Conservation (phyloP, 1,140 invertebrate species). For the Aphaenogaster floridana region DNA sequence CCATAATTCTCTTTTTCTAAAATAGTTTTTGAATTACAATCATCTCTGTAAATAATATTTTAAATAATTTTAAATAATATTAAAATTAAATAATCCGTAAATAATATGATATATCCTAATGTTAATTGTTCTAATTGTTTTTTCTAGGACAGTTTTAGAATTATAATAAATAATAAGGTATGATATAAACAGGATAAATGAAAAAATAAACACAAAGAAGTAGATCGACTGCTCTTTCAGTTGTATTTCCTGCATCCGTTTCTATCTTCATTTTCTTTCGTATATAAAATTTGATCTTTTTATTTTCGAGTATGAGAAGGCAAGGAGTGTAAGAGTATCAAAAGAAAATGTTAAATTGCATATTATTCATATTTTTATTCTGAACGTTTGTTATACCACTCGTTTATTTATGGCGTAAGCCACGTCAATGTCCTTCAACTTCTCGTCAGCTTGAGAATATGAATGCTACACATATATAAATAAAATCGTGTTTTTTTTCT, state of each 20-base stretch:
- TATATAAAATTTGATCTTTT: not conserved
- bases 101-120: too few relatives aligned
- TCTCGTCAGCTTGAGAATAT: not conserved
- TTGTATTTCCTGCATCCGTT: not conserved
- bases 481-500: not conserved
- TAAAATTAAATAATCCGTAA: too few relatives aligned
- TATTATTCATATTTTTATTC: not conserved
- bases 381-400: not conserved
- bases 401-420: not conserved
- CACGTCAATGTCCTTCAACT: not conserved
- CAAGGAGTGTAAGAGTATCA: not conserved
- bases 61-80: too few relatives aligned
- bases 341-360: not conserved
- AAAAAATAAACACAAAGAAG: too few relatives aligned
- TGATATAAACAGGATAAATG: too few relatives aligned
- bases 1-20: not conserved
- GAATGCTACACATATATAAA: not conserved
- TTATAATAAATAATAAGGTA: too few relatives aligned
- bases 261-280: not conserved
- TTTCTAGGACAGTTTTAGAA: too few relatives aligned
- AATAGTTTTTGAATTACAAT: not conserved
- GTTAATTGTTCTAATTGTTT: too few relatives aligned
- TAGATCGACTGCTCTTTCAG: too few relatives aligned
- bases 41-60: too few relatives aligned
- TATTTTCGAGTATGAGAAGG: not conserved